phyloP scores from a whole-genome alignment of 2,113 vertebrate species.

The Callospermophilus lateralis region DNA sequence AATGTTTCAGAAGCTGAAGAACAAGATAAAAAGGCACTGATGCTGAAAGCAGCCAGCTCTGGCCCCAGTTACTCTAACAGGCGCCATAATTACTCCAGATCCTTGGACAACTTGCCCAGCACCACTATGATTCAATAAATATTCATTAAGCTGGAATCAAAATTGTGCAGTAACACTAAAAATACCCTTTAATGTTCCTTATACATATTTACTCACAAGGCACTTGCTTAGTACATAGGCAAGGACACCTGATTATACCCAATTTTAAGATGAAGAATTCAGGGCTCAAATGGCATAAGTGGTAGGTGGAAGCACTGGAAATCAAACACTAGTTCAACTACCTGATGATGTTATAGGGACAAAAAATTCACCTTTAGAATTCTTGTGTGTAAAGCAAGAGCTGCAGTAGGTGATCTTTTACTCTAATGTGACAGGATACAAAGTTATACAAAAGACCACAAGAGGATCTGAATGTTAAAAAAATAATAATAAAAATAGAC shows the following conservation, averaged over 20 bases:
- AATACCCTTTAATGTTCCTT: neutral
- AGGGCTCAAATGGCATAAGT: neutral
- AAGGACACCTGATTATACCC: neutral
- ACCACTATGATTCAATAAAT: neutral
- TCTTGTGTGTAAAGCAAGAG: neutral
- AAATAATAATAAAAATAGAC: neutral
- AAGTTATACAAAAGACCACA: neutral
- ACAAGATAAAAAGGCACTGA: constrained; percentile 7
- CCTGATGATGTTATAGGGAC: neutral
- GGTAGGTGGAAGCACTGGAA: neutral
- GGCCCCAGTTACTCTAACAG: neutral
- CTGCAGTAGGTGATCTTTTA: neutral
- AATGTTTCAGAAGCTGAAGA: constrained; percentile 1
- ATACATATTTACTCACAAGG: neutral
- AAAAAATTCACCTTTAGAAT: neutral
- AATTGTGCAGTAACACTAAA: neutral
- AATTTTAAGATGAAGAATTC: constrained; percentile 40
- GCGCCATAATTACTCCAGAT: neutral
- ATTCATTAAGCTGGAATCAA: neutral
- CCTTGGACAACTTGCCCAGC: neutral
- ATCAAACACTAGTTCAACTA: neutral
- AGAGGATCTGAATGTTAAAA: neutral
- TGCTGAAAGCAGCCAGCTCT: neutral
- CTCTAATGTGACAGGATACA: neutral
- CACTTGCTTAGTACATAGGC: neutral